Evolutionary conservation across 2,888 invertebrate genomes (phyloP), one percentile per base, ranked within the genome.

Genomic region (Drosophila paranaensis): DNA sequence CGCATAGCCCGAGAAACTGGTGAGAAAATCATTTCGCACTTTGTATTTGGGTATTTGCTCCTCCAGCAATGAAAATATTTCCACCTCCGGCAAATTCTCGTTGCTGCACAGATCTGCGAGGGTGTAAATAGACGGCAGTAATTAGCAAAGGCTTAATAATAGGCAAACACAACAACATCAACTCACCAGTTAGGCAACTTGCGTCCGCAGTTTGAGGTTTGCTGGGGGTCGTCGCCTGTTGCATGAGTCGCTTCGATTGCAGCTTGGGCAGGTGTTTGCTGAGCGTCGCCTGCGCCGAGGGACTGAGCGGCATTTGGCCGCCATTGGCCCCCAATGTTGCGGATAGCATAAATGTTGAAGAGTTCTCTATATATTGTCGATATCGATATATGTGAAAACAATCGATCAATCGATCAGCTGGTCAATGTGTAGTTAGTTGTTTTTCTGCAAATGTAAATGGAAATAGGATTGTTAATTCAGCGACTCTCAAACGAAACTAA

Each of bases 11-110:
- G 96, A 95, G 94, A 98, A 98, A 93, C 97, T 95, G 46, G 98
- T 98, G 87, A 98, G 95, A 83, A 97, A 97, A 94, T 99, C 98
- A 65, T 98, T 98, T 92, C 98, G 95, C 75, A 99, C 95, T 91
- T 96, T 97, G 93, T 99, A 99, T 92, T 96, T 96, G 60, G 98
- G 98, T 93, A 98, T 97, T 93, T 97, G 97, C 93, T 98, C 98
- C 94, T 98, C 97, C 85, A 98, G 94, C 84, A 98, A 94, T 93
- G 98, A 98, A 93, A 98, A 96, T 91, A 98, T 97, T 94, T 98
- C 98, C 91, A 98, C 98, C 95, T 98, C 98, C 77, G 98, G 97
- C 93, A 98, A 95, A 93, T 97, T 96, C 93, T 96, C 97, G 93
- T 96, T 96, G 94, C 96, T 97, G 95, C 97, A 98, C 94, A 98